These are phyloP conservation scores for Pagetopsis macropterus DNA, from an alignment of 2,797 vertebrate genomes.

Conservation along the genomic window DNA sequence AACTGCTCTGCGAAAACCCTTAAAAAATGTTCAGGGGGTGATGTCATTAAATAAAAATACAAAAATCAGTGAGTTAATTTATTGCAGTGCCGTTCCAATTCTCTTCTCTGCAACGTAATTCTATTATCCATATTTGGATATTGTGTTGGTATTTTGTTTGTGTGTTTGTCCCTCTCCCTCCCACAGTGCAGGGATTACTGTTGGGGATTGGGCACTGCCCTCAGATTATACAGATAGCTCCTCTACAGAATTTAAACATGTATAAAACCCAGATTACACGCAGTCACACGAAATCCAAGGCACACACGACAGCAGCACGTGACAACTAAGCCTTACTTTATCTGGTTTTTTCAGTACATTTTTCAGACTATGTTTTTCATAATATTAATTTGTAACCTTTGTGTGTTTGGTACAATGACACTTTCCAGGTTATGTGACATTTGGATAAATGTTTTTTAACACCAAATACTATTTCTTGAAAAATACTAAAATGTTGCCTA, in stretches of 20 bases:
- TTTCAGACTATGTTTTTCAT: neutral
- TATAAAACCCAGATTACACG: slow-evolving; percentile 82
- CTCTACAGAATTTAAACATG: slow-evolving; percentile 76
- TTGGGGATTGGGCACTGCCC: slow-evolving; percentile 60
- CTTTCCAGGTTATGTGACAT: neutral
- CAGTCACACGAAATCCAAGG: slow-evolving; percentile 51
- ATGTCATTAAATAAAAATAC: slow-evolving; percentile 17
- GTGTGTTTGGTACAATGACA: neutral
- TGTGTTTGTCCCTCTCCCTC: slow-evolving; percentile 14
- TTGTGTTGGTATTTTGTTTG: slow-evolving; percentile 1
- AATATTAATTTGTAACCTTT: neutral
- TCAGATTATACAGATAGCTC: slow-evolving; percentile 79
- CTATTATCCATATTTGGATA: slow-evolving; percentile 30
- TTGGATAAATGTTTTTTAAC: neutral
- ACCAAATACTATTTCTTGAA: neutral
- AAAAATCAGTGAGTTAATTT: slow-evolving; percentile 19
- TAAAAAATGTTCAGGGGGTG: slow-evolving; percentile 18
- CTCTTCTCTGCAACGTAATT: slow-evolving; percentile 16
- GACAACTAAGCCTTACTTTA: slow-evolving; percentile 14
- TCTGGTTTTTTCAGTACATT: slow-evolving; percentile 18
- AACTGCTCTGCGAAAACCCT: slow-evolving; percentile 3
- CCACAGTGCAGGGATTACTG: slow-evolving; percentile 58
- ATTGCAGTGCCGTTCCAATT: neutral
- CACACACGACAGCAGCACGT: slow-evolving; percentile 20
- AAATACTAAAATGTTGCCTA: neutral